These are phyloP conservation scores for Trichopria drosophilae DNA, from an alignment of 2,888 invertebrate species.

Conservation along the genomic window DNA sequence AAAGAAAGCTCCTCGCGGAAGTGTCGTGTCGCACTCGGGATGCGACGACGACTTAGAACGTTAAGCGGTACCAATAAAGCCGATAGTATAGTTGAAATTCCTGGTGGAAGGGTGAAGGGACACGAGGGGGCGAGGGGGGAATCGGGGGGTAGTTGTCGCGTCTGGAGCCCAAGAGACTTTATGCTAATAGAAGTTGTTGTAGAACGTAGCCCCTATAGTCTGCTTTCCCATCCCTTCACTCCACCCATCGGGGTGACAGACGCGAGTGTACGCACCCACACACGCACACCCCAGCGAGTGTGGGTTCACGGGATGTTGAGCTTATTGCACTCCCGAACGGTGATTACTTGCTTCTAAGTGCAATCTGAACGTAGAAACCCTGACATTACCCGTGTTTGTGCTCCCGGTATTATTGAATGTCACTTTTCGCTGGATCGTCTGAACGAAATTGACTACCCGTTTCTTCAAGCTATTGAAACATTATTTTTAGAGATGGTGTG, in stretches of 20 bases:
- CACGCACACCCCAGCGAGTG: slow-evolving; percentile 9
- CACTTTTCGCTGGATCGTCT: slow-evolving; percentile 2
- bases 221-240: slow-evolving; percentile 28
- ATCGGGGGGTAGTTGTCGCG: slow-evolving; percentile 44
- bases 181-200: slow-evolving; percentile 50
- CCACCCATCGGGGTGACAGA: slow-evolving; percentile 16
- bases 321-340: slow-evolving; percentile 33
- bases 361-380: slow-evolving; percentile 32
- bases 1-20: no score
- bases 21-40: neutral
- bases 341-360: slow-evolving; percentile 41
- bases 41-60: slow-evolving; percentile 33
- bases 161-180: slow-evolving; percentile 47
- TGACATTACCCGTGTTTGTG: slow-evolving; percentile 18
- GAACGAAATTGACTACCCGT: slow-evolving; percentile 1
- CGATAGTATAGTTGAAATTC: slow-evolving; percentile 45
- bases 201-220: slow-evolving; percentile 36
- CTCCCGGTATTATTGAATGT: slow-evolving; percentile 3
- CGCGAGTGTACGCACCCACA: no score
- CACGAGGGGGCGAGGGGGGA: slow-evolving; percentile 27
- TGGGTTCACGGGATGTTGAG: slow-evolving; percentile 18
- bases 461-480: no score
- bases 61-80: slow-evolving; percentile 45
- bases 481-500: no score
- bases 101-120: slow-evolving; percentile 20